Evolutionary conservation across 2,113 vertebrate genomes (phyloP).

Genomic region (Paratilapia polleni): DNA sequence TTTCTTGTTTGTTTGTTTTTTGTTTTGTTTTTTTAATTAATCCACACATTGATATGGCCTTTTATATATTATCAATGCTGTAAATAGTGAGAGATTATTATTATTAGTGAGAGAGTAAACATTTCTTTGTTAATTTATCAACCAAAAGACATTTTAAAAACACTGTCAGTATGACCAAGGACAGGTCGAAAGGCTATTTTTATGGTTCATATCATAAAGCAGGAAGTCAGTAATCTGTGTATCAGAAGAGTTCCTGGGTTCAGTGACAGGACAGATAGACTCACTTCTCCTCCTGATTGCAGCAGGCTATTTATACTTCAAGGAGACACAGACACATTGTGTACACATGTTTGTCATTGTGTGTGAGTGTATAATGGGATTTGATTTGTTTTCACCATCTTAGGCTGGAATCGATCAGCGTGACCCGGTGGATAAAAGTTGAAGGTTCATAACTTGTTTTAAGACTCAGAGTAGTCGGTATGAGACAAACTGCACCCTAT

Average conservation of each 20-base stretch:
- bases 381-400: neutral
- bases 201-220: neutral
- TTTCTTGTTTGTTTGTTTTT: too few species aligned
- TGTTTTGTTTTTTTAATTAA: too few species aligned
- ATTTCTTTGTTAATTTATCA: too few species aligned
- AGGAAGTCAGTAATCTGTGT: neutral
- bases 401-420: too few species aligned
- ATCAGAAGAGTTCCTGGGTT: neutral
- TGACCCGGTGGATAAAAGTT: neutral
- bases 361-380: neutral
- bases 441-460: neutral
- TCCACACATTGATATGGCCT: too few species aligned
- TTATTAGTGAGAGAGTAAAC: too few species aligned
- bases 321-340: neutral
- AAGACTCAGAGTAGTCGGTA: too few species aligned
- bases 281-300: neutral
- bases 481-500: neutral
- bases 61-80: too few species aligned
- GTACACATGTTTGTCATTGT: neutral
- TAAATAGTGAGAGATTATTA: too few species aligned
- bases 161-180: neutral
- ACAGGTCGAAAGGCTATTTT: neutral
- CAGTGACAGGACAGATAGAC: neutral
- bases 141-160: neutral
- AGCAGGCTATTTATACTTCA: neutral